These are phyloP conservation scores for Acyrthosiphon pisum DNA, from an alignment of 1,140 invertebrate species.

Conservation along the genomic window DNA sequence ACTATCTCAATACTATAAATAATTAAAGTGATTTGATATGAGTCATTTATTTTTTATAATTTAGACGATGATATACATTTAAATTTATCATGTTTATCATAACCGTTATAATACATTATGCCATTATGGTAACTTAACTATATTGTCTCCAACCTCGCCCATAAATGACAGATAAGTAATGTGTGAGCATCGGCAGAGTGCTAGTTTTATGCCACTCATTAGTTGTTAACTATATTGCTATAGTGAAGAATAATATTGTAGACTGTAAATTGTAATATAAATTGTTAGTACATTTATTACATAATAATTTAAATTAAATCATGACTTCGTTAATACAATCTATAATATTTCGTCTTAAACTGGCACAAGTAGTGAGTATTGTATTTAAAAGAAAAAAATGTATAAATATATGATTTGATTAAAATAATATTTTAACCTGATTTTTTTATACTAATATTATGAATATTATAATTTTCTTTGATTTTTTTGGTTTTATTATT, in stretches of 20 bases:
- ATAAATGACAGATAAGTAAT: constrained; percentile 19
- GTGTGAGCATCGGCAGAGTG: background rate
- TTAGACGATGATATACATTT: background rate
- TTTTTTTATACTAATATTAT: background rate
- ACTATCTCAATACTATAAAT: background rate
- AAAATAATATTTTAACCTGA: background rate
- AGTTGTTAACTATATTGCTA: background rate
- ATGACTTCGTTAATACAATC: constrained; percentile 11
- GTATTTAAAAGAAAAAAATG: background rate
- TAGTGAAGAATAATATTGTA: constrained; percentile 6
- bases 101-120: constrained; percentile 8
- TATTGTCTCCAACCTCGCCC: constrained; percentile 25
- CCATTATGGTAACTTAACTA: background rate
- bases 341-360: constrained; percentile 33
- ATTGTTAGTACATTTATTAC: background rate
- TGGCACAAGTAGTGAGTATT: constrained; percentile 41
- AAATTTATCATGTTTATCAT: background rate
- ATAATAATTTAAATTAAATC: background rate
- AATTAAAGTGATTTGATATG: background rate
- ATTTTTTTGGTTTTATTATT: background rate
- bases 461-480: background rate
- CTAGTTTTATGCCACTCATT: background rate
- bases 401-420: background rate
- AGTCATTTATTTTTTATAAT: background rate
- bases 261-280: background rate